These are phyloP conservation scores for Rhinoptilus africanus DNA, from an alignment of 2,113 vertebrate genomes.

Conservation along the genomic window DNA sequence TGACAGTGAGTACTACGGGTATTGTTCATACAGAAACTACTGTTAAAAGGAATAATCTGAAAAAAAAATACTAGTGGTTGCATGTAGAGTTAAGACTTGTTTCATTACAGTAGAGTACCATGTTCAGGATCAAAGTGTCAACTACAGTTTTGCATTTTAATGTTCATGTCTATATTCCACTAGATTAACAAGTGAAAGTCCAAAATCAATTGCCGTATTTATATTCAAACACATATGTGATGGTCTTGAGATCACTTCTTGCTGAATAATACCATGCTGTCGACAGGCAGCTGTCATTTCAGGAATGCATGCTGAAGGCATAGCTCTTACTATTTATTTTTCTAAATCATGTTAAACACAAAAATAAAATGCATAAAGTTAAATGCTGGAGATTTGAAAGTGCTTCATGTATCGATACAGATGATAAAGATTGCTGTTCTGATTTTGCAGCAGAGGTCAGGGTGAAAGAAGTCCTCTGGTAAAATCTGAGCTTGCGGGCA, in stretches of 20 bases:
- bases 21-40: background rate
- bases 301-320: background rate
- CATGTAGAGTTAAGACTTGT: background rate
- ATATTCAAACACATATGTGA: background rate
- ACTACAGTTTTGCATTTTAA: background rate
- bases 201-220: background rate
- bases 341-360: background rate
- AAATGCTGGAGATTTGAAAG: background rate
- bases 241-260: background rate
- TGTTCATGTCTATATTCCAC: background rate
- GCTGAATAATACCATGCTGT: background rate
- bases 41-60: background rate
- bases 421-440: background rate
- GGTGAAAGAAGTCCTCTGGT: background rate
- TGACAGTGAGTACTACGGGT: background rate
- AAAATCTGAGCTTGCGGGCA: background rate
- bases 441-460: background rate
- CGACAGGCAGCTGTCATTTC: background rate
- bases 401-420: background rate
- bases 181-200: background rate
- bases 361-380: background rate
- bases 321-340: background rate
- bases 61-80: background rate
- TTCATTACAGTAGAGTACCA: background rate
- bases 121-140: slow-evolving; percentile 10